These are phyloP conservation scores for Trissolcus japonicus DNA, from an alignment of 2,888 invertebrate genomes.

Conservation along the genomic window DNA sequence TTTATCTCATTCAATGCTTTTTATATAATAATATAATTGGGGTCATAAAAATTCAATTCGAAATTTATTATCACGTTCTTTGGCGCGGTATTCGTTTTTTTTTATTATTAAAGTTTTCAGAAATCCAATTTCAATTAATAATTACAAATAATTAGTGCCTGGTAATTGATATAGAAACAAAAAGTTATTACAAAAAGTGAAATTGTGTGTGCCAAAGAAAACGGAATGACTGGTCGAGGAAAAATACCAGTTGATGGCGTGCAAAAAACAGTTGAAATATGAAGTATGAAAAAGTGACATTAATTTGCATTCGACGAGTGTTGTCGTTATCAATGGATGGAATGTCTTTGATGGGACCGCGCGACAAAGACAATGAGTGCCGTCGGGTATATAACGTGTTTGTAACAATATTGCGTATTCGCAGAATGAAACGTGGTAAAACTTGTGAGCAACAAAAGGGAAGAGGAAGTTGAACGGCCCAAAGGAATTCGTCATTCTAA, in stretches of 20 bases:
- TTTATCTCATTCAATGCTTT: neutral
- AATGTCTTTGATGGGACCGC: constrained; percentile 57
- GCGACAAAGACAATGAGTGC: constrained; percentile 53
- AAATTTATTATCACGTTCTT: neutral
- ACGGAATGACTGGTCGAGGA: neutral
- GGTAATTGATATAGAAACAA: no score
- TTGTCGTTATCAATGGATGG: constrained; percentile 43
- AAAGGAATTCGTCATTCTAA: constrained; percentile 65
- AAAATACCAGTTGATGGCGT: neutral
- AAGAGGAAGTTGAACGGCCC: constrained; percentile 60
- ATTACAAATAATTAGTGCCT: no score
- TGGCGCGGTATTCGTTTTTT: neutral
- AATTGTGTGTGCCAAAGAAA: no score
- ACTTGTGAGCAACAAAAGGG: constrained; percentile 51
- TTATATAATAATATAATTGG: neutral
- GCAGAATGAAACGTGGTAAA: constrained; percentile 54
- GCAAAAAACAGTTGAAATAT: constrained; percentile 9
- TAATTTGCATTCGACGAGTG: constrained; percentile 49
- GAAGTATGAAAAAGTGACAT: constrained; percentile 27
- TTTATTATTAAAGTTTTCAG: neutral
- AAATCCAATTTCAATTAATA: no score
- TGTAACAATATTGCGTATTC: constrained; percentile 57
- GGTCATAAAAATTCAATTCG: neutral
- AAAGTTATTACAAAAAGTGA: no score
- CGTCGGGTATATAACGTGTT: constrained; percentile 53